Conservation (phyloP, 2,888 invertebrate genomes). For the Hypomecis punctinalis region DNA sequence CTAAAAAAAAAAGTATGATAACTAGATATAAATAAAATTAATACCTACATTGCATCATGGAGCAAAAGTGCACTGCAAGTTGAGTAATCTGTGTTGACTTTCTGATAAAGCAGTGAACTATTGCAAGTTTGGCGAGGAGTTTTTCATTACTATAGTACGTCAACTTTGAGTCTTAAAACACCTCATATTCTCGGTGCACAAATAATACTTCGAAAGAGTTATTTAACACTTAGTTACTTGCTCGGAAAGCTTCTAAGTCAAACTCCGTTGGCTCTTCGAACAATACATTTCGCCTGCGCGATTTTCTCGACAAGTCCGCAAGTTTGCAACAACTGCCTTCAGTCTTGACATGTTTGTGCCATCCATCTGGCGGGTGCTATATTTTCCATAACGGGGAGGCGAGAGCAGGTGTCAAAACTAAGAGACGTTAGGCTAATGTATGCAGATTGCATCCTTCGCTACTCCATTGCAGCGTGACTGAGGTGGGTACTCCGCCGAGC, state of each 20-base stretch:
- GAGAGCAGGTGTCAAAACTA: slow-evolving; percentile 84
- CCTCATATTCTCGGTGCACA: slow-evolving; percentile 36
- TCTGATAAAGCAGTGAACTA: no score
- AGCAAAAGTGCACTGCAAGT: no score
- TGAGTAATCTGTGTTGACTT: no score
- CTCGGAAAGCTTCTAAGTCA: slow-evolving; percentile 57
- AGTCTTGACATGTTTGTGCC: slow-evolving; percentile 77
- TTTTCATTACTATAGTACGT: slow-evolving; percentile 35
- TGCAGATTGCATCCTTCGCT: slow-evolving; percentile 82
- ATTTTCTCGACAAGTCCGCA: slow-evolving; percentile 57
- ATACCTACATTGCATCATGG: no score
- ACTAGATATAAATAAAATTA: no score
- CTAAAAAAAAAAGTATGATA: no score
- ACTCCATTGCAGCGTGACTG: slow-evolving; percentile 47
- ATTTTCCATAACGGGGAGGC: slow-evolving; percentile 59
- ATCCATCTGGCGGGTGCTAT: slow-evolving; percentile 67
- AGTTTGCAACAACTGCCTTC: slow-evolving; percentile 68
- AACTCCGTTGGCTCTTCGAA: slow-evolving; percentile 49
- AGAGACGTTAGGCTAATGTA: slow-evolving; percentile 82
- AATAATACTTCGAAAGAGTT: slow-evolving; percentile 51
- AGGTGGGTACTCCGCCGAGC: slow-evolving; percentile 48
- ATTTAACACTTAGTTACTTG: slow-evolving; percentile 57
- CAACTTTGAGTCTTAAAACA: slow-evolving; percentile 25
- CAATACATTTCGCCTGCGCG: slow-evolving; percentile 55
- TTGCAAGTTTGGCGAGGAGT: slow-evolving; percentile 16